These are phyloP conservation scores for zebrafish (Danio rerio) DNA, from an alignment of 2,113 vertebrate species.

Conservation along the genomic window DNA sequence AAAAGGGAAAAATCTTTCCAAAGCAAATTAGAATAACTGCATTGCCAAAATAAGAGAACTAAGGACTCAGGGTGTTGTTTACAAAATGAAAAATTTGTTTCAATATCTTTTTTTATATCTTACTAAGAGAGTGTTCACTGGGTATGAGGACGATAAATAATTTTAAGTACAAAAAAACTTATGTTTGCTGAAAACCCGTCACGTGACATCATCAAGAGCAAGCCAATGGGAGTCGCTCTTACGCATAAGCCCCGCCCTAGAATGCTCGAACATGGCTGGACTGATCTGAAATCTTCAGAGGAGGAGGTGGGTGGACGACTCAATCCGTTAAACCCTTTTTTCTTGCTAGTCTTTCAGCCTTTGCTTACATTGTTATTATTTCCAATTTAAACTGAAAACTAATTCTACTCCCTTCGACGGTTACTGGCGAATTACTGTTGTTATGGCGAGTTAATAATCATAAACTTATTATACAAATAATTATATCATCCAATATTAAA, in stretches of 20 bases:
- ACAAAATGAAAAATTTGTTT: no score
- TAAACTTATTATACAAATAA: not conserved
- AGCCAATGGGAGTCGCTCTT: not conserved
- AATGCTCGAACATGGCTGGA: not conserved
- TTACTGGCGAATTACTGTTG: no score
- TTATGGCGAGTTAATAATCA: not conserved
- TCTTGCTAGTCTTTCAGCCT: not conserved
- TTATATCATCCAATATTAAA: no score
- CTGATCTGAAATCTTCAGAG: not conserved
- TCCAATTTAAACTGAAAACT: not conserved
- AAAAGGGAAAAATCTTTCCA: no score
- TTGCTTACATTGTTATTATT: no score
- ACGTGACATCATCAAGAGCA: not conserved
- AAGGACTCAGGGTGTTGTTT: no score
- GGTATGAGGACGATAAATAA: no score
- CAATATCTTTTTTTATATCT: no score
- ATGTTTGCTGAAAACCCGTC: not conserved
- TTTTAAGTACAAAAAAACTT: no score
- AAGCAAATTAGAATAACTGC: no score
- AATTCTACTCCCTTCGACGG: not conserved
- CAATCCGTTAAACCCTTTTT: not conserved
- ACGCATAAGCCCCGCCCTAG: conserved; percentile 8
- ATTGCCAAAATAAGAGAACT: no score
- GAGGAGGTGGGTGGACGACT: not conserved
- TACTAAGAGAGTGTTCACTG: no score